These are phyloP conservation scores for Datnioides undecimradiatus DNA, from an alignment of 2,113 vertebrate genomes.

Conservation along the genomic window DNA sequence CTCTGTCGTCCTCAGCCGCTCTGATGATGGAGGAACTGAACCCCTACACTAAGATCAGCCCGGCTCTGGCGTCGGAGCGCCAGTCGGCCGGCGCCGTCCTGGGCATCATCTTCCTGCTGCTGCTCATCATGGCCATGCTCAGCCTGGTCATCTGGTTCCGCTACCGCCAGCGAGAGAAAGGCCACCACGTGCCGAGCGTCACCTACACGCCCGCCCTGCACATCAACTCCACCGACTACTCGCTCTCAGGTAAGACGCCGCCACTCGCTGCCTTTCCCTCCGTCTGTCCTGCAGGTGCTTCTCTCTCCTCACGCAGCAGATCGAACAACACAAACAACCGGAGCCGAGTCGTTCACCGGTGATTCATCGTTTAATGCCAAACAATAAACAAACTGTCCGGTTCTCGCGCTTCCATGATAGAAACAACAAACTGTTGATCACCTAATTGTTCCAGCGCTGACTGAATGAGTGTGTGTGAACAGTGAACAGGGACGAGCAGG, in stretches of 20 bases:
- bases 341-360: no score
- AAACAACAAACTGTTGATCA: no score
- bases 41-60: conserved; percentile 96
- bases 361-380: no score
- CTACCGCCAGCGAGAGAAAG: conserved; percentile 90
- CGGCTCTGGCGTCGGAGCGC: conserved; percentile 90
- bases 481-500: no score
- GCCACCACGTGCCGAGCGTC: conserved; percentile 90
- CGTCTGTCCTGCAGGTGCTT: not conserved
- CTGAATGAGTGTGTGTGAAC: no score
- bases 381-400: no score
- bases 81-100: conserved; percentile 92
- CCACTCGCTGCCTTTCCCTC: not conserved
- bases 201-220: conserved; percentile 93
- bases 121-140: conserved; percentile 90
- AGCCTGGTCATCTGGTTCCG: conserved; percentile 92
- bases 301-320: not conserved
- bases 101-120: conserved; percentile 90
- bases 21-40: conserved; percentile 97
- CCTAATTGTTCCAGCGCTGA: no score
- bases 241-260: conserved; percentile 89
- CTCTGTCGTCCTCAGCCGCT: conserved; percentile 82
- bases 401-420: no score
- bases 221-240: conserved; percentile 92
- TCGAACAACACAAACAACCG: not conserved